Conservation (phyloP, 2,888 invertebrate species). For the Oegoconia quadripuncta region DNA sequence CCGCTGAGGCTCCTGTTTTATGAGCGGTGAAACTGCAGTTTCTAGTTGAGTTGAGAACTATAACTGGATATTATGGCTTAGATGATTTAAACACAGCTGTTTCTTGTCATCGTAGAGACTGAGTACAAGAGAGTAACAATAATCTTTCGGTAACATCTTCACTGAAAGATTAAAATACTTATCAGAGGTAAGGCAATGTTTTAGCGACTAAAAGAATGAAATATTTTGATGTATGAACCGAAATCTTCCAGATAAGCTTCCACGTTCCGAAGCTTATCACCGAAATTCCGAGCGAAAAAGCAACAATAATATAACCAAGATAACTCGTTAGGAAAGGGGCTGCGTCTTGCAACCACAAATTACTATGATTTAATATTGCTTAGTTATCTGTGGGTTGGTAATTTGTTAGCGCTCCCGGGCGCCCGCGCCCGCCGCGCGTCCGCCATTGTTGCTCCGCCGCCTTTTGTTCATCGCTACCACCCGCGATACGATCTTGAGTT, state of each 20-base stretch:
- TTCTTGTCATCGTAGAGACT: constrained; percentile 27
- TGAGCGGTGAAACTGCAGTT: constrained; percentile 66
- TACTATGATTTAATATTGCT: constrained; percentile 79
- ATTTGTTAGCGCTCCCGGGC: constrained; percentile 64
- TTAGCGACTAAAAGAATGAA: neutral
- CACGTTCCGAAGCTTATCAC: constrained; percentile 26
- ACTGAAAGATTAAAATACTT: neutral
- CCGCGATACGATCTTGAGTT: constrained; percentile 75
- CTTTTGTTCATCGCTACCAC: constrained; percentile 75
- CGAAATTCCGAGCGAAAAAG: constrained; percentile 36
- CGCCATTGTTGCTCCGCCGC: constrained; percentile 71
- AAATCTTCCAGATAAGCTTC: no score
- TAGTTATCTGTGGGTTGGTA: constrained; percentile 76
- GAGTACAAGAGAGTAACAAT: constrained; percentile 13
- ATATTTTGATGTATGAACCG: no score
- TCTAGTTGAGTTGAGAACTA: constrained; percentile 50
- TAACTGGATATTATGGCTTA: constrained; percentile 48
- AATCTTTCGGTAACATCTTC: neutral
- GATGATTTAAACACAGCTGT: constrained; percentile 51
- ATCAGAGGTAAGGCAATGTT: neutral
- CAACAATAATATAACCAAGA: constrained; percentile 50
- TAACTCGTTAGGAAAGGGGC: constrained; percentile 58
- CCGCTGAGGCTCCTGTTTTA: constrained; percentile 56
- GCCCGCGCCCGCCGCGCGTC: constrained; percentile 40
- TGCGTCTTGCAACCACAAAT: constrained; percentile 72